phyloP scores from a whole-genome alignment of 2,113 vertebrate species.

The Gulo gulo region DNA sequence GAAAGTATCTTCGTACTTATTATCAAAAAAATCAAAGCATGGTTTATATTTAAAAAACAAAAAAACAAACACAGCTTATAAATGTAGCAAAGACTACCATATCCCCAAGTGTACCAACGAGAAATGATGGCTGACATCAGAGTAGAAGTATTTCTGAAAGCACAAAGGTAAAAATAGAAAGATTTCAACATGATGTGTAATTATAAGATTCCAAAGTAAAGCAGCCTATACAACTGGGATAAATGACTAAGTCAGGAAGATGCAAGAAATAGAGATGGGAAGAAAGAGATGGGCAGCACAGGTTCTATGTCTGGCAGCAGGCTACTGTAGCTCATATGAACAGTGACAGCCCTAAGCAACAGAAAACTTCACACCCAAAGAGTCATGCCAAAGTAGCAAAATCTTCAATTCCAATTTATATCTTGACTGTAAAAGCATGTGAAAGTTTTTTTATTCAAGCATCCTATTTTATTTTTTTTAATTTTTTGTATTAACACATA shows the following conservation, averaged over 20 bases:
- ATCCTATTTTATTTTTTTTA: neutral
- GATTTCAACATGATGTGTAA: neutral
- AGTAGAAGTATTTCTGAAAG: neutral
- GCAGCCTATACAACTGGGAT: neutral
- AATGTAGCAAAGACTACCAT: neutral
- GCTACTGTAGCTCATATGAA: neutral
- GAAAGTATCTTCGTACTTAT: neutral
- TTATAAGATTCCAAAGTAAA: neutral
- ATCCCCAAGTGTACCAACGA: neutral
- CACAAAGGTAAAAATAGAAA: neutral
- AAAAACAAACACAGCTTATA: neutral
- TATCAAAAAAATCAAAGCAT: neutral
- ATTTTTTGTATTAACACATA: no score
- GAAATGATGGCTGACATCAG: neutral
- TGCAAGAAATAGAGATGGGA: neutral
- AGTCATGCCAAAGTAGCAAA: neutral
- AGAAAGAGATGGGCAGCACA: neutral
- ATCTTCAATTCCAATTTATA: neutral
- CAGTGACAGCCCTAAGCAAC: neutral
- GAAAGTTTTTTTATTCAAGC: neutral
- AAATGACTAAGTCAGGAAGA: neutral
- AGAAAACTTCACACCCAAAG: neutral
- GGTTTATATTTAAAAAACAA: neutral
- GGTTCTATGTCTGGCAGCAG: fast-evolving
- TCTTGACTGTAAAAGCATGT: neutral